Conservation (phyloP, 2,113 vertebrate genomes). For the Balaeniceps rex region DNA sequence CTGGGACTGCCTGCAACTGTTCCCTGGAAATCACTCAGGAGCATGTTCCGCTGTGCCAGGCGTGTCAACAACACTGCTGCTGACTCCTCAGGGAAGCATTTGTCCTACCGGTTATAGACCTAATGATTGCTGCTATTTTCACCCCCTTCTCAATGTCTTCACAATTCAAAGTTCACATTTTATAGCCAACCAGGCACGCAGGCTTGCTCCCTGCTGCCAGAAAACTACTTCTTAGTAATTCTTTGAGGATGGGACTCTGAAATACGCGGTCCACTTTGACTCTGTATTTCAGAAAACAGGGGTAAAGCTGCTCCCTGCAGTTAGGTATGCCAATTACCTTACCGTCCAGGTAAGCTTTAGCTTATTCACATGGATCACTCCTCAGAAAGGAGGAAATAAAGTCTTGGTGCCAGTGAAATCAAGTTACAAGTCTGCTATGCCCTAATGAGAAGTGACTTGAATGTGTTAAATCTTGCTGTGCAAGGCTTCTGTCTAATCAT, state of each 20-base stretch:
- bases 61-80: neutral
- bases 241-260: neutral
- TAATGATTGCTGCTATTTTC: conserved; percentile 4
- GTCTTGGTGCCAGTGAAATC: neutral
- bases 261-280: neutral
- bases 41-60: neutral
- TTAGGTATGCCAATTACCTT: neutral
- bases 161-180: conserved; percentile 63
- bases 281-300: neutral
- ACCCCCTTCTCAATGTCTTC: neutral
- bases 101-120: conserved; percentile 37
- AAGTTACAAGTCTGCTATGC: neutral
- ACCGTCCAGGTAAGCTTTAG: neutral
- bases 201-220: neutral
- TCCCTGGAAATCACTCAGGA: neutral
- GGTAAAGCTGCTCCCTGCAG: neutral
- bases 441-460: neutral
- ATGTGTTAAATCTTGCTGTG: neutral
- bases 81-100: neutral
- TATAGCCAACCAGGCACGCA: neutral
- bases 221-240: neutral
- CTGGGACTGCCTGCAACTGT: neutral
- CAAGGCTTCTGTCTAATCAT: neutral
- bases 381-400: conserved; percentile 7
- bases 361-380: neutral